phyloP scores from a whole-genome alignment of 1,140 invertebrate species.

The Lordiphosa mommai region DNA sequence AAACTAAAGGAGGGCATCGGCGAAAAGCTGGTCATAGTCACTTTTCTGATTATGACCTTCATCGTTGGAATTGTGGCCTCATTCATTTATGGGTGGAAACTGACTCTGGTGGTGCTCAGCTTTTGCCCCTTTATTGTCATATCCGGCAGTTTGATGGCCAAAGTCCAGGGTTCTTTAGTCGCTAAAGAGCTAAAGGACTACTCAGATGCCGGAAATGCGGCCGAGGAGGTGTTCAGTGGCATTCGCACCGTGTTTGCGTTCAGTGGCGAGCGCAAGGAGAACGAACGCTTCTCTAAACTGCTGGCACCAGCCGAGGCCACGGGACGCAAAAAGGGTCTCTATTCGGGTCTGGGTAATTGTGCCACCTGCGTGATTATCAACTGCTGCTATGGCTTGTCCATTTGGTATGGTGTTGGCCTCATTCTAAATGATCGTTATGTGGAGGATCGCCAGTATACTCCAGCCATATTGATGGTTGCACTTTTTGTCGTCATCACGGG shows the following conservation, averaged over 20 bases:
- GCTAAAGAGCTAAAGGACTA: constrained; percentile 89
- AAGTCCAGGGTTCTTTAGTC: constrained; percentile 86
- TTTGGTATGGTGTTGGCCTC: constrained; percentile 91
- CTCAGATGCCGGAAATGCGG: constrained; percentile 89
- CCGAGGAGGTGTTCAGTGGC: constrained; percentile 91
- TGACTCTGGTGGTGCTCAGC: constrained; percentile 92
- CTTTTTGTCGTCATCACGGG: constrained; percentile 92
- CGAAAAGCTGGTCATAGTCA: constrained; percentile 93
- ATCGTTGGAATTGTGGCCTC: constrained; percentile 88
- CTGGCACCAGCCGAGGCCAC: constrained; percentile 84
- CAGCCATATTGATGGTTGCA: constrained; percentile 85
- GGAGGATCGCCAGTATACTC: constrained; percentile 82
- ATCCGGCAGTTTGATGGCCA: constrained; percentile 84
- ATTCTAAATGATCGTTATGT: constrained; percentile 81
- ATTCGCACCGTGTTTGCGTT: constrained; percentile 93
- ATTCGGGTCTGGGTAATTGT: constrained; percentile 87
- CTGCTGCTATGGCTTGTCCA: constrained; percentile 88
- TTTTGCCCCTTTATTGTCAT: constrained; percentile 89
- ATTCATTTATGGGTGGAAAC: constrained; percentile 92
- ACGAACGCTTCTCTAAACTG: constrained; percentile 83
- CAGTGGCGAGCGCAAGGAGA: constrained; percentile 90
- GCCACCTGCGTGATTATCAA: constrained; percentile 92
- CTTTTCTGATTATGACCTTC: constrained; percentile 89
- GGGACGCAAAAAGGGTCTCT: constrained; percentile 87
- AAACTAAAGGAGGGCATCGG: constrained; percentile 95